Evolutionary conservation across 2,888 invertebrate species (phyloP), one percentile per base, ranked within the genome.

Genomic region (Philereme vetulata): DNA sequence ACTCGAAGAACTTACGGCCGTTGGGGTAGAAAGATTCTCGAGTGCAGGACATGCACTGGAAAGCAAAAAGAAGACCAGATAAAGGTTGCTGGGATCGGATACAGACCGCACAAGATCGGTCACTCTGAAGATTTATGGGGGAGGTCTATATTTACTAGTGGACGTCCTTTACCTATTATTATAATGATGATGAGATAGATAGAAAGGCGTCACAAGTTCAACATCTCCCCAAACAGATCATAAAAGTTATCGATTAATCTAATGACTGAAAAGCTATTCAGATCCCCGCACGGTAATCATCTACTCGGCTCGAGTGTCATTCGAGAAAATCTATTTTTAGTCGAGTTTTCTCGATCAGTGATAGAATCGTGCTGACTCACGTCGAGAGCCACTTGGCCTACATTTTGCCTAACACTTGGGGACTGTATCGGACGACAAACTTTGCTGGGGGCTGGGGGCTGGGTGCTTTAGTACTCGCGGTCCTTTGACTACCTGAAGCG

Each of bases 361-460:
- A 72, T 75, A 69, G 65, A 65, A 72, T 67, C 67, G 51, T 42
- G 72, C 76, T 72, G 74, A 74, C 45, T 64, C 68, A 54, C 32
- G 45, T 53, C 7, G 35, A 62, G 59, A 70, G 70, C 57, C 64
- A 51, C 75, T 76, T 72, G 75, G 56, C 74, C 74, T 63, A 75
- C 51, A 71, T 76, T 70, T 64, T 62, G 62, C 55, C 63, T 70
- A 49, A 56, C 64, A 46, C 59, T 60, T 43, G 59, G 47, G 32
- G 60, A 55, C 59, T 57, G 68, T 62, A 56, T 61, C 56, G 56
- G 38, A 46, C 52, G 52, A 60, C 60, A 60, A 51, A 56, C 56
- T 73, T 49, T 49, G 44, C 21, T 44, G 11, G 44, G 21, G 44
- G 44, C 44, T 21, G 11, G 11, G n/a, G 9, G 6, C 10, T 10